phyloP scores from a whole-genome alignment of 2,888 invertebrate genomes.

The Sinhomidia bicolor region DNA sequence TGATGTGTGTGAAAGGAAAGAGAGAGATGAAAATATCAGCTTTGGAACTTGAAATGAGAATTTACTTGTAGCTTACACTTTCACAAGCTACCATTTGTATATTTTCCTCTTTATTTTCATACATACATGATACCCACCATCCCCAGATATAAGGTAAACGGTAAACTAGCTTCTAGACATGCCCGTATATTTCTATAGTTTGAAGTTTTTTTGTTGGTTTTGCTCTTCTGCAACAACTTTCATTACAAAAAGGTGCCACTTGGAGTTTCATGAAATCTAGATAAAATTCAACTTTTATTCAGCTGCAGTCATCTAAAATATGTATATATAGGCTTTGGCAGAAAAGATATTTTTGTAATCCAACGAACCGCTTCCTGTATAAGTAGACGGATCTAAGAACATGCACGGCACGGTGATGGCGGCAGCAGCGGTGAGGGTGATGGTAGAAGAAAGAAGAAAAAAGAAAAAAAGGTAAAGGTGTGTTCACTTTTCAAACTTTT shows the following conservation, averaged over 20 bases:
- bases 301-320: conserved; percentile 28
- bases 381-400: neutral
- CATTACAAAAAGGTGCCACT: conserved; percentile 13
- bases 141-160: neutral
- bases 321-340: conserved; percentile 10
- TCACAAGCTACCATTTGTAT: neutral
- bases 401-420: neutral
- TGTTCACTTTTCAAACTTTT: conserved; percentile 13
- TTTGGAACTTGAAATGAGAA: conserved; percentile 37
- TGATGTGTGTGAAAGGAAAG: neutral
- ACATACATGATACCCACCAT: neutral
- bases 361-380: conserved; percentile 11
- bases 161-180: neutral
- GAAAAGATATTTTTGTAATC: neutral
- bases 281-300: conserved; percentile 53
- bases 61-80: conserved; percentile 25
- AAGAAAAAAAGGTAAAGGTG: conserved; percentile 11
- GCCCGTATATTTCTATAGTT: neutral
- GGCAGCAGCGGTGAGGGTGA: neutral
- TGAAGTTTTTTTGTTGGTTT: conserved; percentile 18
- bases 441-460: too few relatives aligned
- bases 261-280: conserved; percentile 47
- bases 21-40: conserved; percentile 54
- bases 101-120: neutral
- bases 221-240: conserved; percentile 7